Base-by-base conservation (phyloP, 2,797 vertebrate genomes). In the Paramormyrops hopkinsi region DNA sequence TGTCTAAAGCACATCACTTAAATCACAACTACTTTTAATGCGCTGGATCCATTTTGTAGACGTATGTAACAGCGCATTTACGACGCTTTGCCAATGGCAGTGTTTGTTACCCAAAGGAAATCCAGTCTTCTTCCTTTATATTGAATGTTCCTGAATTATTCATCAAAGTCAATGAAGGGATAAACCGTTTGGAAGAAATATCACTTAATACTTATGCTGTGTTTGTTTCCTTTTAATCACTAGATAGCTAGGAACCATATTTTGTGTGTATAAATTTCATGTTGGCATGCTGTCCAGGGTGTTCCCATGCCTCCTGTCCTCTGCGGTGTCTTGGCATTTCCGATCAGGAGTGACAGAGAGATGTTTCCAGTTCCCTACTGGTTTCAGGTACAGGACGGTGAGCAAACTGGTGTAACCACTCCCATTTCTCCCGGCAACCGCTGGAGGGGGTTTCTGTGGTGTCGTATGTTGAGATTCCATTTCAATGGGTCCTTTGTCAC, bases 61-160 rank as follows among this genome's bases (percentile, higher is more conserved):
- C 37, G 37, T 44, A 37, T 79, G 37, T 44, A 41, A 37, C 73
- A 17, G 33, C 0, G 17, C 14, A 6, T 37, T 41, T 79, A 79
- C 37, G 37, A 79, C 6, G 33, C 73, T 44, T 79, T 79, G 73
- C 73, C 73, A 79, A 19, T 54, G 41, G 88, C 53, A 37, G 53
- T 44, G 51, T 29, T 84, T 48, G 53, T 89, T 84, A 41, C 79
- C 88, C 88, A 88, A 79, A 73, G 88, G 65, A 88, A 88, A 88
- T 88, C 88, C 69, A 88, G 73, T 51, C 88, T 88, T 88, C 88
- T 50, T 76, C 6, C 73, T 79, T 79, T 37, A 44, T 79, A 79
- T 79, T 79, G 37, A 79, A n/a, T 37, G 73, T 79, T 44, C 79
- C 79, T 84, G 79, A 84, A 84, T 84, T 84, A 84, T 84, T 84